These are phyloP conservation scores for Chymomyza costata DNA, from an alignment of 1,140 invertebrate genomes.

Conservation along the genomic window DNA sequence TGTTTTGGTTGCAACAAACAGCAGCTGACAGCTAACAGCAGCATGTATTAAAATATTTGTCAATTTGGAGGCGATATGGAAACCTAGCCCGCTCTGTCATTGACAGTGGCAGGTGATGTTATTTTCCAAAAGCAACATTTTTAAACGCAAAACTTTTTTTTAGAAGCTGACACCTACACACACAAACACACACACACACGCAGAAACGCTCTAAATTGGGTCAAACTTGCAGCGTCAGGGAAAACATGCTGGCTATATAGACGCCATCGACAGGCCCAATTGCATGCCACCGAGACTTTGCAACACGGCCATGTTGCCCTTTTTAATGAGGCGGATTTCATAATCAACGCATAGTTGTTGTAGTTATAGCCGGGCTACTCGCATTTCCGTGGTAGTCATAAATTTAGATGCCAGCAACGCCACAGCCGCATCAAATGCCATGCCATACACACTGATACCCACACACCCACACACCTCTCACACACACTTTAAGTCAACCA, in stretches of 20 bases:
- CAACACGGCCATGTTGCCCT: slow-evolving; percentile 20
- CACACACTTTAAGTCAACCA: slow-evolving; percentile 55
- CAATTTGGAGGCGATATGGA: slow-evolving; percentile 16
- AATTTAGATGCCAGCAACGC: slow-evolving; percentile 44
- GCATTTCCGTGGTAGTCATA: slow-evolving; percentile 62
- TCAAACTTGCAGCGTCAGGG: slow-evolving; percentile 24
- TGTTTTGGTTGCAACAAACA: slow-evolving; percentile 20
- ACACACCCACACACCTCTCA: background rate
- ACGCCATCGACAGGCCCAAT: slow-evolving; percentile 24
- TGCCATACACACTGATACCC: background rate
- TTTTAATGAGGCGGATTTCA: slow-evolving; percentile 69
- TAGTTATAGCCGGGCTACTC: slow-evolving; percentile 43
- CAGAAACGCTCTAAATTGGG: too few relatives aligned
- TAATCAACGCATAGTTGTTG: slow-evolving; percentile 62
- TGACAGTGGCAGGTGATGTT: slow-evolving; percentile 31
- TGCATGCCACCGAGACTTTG: slow-evolving; percentile 14
- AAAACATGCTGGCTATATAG: background rate
- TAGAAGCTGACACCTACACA: too few relatives aligned
- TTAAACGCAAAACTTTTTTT: background rate
- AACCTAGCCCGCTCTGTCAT: background rate
- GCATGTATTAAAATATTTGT: slow-evolving; percentile 67
- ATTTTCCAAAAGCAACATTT: slow-evolving; percentile 34
- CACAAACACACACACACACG: too few relatives aligned
- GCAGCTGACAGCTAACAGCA: slow-evolving; percentile 8
- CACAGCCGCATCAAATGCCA: background rate